Evolutionary conservation across 2,888 invertebrate species (phyloP).

Genomic region (Drosophila kuntzei): DNA sequence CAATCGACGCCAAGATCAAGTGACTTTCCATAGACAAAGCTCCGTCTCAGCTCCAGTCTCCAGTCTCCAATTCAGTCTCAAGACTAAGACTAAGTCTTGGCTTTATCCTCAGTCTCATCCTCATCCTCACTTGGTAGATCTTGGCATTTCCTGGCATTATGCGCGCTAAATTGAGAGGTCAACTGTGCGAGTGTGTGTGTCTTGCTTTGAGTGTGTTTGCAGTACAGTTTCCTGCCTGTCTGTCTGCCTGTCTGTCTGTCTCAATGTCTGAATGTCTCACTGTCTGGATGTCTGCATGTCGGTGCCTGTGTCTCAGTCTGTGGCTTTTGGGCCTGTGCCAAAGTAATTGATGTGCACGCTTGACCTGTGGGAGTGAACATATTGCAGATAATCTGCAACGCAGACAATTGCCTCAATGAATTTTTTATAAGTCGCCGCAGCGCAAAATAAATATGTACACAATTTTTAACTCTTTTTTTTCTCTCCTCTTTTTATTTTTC

Average conservation of each 20-base stretch:
- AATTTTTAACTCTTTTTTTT: constrained; percentile 6
- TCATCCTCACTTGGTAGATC: constrained; percentile 49
- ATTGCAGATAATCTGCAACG: constrained; percentile 84
- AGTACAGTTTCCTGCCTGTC: constrained; percentile 47
- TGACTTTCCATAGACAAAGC: constrained; percentile 75
- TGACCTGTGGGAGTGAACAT: constrained; percentile 84
- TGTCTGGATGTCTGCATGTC: constrained; percentile 43
- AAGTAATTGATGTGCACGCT: constrained; percentile 84
- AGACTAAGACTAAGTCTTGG: constrained; percentile 9
- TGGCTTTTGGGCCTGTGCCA: constrained; percentile 81
- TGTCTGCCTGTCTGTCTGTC: constrained; percentile 52
- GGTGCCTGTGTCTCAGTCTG: constrained; percentile 42
- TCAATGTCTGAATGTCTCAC: constrained; percentile 35
- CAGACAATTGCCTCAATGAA: constrained; percentile 83
- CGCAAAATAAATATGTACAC: constrained; percentile 21
- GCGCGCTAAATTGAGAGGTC: constrained; percentile 84
- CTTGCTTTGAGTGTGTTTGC: constrained; percentile 20
- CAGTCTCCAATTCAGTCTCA: constrained; percentile 10
- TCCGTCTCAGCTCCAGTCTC: constrained; percentile 3
- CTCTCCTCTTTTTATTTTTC: constrained; percentile 45
- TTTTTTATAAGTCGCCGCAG: constrained; percentile 76
- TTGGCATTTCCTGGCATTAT: constrained; percentile 78
- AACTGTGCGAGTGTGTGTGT: constrained; percentile 60
- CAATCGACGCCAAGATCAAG: constrained; percentile 76
- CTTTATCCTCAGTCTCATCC: constrained; percentile 27